Conservation (phyloP, 2,888 invertebrate species). For the Eupsilia transversa region DNA sequence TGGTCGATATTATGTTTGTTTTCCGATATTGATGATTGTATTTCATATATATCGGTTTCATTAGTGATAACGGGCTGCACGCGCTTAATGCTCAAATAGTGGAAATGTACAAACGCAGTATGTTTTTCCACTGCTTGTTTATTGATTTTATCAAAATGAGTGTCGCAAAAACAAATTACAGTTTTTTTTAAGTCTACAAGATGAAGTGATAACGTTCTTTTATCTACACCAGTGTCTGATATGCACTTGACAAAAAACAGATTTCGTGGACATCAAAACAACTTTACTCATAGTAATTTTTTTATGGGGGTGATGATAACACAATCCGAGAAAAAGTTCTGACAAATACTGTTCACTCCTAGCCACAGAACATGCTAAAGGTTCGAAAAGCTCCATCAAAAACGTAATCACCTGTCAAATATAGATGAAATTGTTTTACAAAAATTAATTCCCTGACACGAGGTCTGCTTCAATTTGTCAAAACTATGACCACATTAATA, state of each 20-base stretch:
- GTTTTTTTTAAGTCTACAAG: constrained; percentile 56
- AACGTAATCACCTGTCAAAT: constrained; percentile 71
- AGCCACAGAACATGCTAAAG: constrained; percentile 7
- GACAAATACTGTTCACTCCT: constrained; percentile 5
- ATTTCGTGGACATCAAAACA: constrained; percentile 42
- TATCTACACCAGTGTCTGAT: constrained; percentile 47
- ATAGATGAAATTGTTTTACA: constrained; percentile 66
- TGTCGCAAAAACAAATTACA: constrained; percentile 45
- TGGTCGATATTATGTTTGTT: constrained; percentile 89
- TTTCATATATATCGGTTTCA: constrained; percentile 82
- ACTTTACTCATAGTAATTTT: neutral
- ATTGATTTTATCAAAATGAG: constrained; percentile 47
- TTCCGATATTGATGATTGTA: constrained; percentile 88
- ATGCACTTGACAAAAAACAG: constrained; percentile 35
- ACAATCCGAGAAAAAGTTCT: constrained; percentile 5
- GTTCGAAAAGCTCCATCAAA: constrained; percentile 25
- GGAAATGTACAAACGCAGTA: constrained; percentile 61
- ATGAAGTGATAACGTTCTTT: constrained; percentile 56
- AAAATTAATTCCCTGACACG: constrained; percentile 78
- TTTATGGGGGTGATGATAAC: constrained; percentile 4
- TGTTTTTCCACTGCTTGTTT: constrained; percentile 48
- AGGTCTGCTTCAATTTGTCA: constrained; percentile 81
- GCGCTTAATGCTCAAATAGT: constrained; percentile 67
- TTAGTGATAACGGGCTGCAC: constrained; percentile 72
- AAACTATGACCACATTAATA: constrained; percentile 85